phyloP scores from a whole-genome alignment of 2,797 vertebrate genomes.

The Mergus octosetaceus region DNA sequence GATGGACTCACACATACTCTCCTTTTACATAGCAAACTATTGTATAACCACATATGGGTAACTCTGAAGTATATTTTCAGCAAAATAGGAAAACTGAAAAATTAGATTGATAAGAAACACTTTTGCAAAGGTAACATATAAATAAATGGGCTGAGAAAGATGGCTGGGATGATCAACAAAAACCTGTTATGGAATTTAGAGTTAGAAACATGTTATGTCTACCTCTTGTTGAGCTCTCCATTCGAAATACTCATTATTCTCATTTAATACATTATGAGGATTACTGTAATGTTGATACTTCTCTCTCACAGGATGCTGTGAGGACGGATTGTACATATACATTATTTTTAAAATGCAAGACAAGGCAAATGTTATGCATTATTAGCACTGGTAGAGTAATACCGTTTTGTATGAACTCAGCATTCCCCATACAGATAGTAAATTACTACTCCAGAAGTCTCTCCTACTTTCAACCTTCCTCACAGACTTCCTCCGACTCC shows the following conservation, averaged over 20 bases:
- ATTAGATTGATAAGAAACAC: not conserved
- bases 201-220: not conserved
- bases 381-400: constrained; percentile 13
- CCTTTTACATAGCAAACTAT: not conserved
- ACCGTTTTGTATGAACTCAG: constrained; percentile 19
- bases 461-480: not conserved
- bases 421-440: not conserved
- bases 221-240: not conserved
- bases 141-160: not conserved
- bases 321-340: not conserved
- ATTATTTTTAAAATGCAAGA: constrained; percentile 14
- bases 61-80: not conserved
- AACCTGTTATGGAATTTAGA: not conserved
- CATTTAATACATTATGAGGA: not conserved
- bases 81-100: not conserved
- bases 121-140: not conserved
- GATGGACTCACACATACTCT: fast-evolving
- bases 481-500: not conserved
- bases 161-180: not conserved
- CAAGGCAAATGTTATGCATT: constrained; percentile 31
- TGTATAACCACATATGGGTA: not conserved
- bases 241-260: not conserved
- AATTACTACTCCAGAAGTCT: constrained; percentile 32
- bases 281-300: constrained; percentile 14
- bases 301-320: constrained; percentile 11